Evolutionary conservation across 2,797 vertebrate genomes (phyloP), one percentile per base, ranked within the genome.

Genomic region (Phaenicophaeus curvirostris): DNA sequence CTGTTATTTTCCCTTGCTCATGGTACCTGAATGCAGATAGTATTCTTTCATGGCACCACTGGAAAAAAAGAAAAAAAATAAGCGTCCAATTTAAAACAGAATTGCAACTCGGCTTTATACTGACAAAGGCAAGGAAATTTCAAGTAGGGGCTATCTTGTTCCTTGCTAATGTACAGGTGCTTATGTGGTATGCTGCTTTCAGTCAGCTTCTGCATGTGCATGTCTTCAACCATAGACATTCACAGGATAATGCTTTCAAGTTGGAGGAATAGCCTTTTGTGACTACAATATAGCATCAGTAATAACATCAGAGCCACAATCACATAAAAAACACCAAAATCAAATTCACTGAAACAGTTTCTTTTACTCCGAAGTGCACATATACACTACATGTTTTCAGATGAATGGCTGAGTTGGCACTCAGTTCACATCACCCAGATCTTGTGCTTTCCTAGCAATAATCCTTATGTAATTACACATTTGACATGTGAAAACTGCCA

Each of bases 391-490:
- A 50, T 21, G 17, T 90, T 94, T 90, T 96, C 73, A 88, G 63
- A 71, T 92, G 74, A 62, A 48, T 87, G 93, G 57, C 57, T 96
- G 87, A 94, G 28, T 62, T 96, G 88, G 51, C 76, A 87, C 35
- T 89, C 69, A 61, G 57, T 51, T 89, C 78, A 61, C 35, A 93
- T 95, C 66, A 90, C 35, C 27, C 67, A 92, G 44, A 87, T 87
- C 83, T 96, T 94, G 61, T 92, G 50, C 74, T 96, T 96, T 96
- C 85, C 86, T 95, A 90, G 92, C 68, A 93, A 87, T 95, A 94
- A 90, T 92, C 89, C 81, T 87, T 51, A 39, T 63, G 62, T 95
- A 96, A 89, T 96, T 95, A 89, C 74, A 82, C 31, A 89, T 88
- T 87, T 95, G 91, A 96, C 68, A 94, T 89, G 75, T 96, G 88